phyloP scores from a whole-genome alignment of 2,888 invertebrate species.

The Temnothorax unifasciatus region DNA sequence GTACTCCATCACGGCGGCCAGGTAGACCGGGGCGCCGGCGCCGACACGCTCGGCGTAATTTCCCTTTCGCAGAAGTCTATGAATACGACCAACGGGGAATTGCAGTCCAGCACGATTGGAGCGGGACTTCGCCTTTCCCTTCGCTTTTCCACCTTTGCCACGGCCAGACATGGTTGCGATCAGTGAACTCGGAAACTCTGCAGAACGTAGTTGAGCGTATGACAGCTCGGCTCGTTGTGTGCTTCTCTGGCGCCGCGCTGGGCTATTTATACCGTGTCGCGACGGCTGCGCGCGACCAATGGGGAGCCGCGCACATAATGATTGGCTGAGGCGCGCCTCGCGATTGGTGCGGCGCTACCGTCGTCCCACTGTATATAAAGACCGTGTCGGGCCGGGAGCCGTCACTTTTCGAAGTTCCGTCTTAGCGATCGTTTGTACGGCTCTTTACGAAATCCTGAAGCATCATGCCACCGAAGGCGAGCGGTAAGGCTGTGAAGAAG shows the following conservation, averaged over 20 bases:
- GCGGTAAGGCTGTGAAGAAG: slow-evolving; percentile 73
- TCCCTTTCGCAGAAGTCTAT: slow-evolving; percentile 88
- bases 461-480: slow-evolving; percentile 75
- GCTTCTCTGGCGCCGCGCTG: rapidly evolving
- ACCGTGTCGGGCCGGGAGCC: rapidly evolving
- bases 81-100: slow-evolving; percentile 89
- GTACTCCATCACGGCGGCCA: slow-evolving; percentile 89
- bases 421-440: not conserved
- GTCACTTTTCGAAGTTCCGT: slow-evolving; percentile 4
- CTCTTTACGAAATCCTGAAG: not conserved
- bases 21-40: slow-evolving; percentile 87
- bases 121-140: slow-evolving; percentile 82
- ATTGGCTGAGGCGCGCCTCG: not conserved
- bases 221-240: not conserved
- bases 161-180: slow-evolving; percentile 75
- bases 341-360: slow-evolving; percentile 47
- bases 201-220: not conserved
- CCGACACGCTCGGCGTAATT: slow-evolving; percentile 89
- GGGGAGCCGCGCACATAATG: not conserved
- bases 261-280: slow-evolving; percentile 22
- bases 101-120: slow-evolving; percentile 88
- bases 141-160: slow-evolving; percentile 76
- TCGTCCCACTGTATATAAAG: slow-evolving; percentile 32
- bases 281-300: slow-evolving; percentile 23
- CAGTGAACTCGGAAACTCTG: not conserved